phyloP scores from a whole-genome alignment of 2,113 vertebrate species.

The Lanius ludovicianus region DNA sequence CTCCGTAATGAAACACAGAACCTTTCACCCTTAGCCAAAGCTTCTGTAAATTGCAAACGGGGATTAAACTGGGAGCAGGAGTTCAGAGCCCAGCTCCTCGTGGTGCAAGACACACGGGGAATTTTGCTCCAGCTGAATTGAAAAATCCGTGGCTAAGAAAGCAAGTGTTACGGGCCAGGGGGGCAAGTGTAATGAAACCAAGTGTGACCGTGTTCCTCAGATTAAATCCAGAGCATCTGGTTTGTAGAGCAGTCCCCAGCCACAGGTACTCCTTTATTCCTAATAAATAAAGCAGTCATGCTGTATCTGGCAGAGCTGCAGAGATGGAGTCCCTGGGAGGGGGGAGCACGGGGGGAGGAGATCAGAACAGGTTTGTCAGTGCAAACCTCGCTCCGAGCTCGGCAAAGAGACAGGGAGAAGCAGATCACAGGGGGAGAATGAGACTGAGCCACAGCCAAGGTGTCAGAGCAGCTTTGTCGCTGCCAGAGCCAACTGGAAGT shows the following conservation, averaged over 20 bases:
- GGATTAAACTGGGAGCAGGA: constrained; percentile 28
- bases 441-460: constrained; percentile 73
- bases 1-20: constrained; percentile 9
- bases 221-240: background rate
- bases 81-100: background rate
- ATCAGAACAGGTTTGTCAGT: constrained; percentile 44
- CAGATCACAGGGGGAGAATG: background rate
- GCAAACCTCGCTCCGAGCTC: background rate
- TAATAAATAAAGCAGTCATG: constrained; percentile 18
- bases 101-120: background rate
- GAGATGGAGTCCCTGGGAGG: background rate
- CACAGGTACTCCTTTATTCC: background rate
- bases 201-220: background rate
- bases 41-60: constrained; percentile 27
- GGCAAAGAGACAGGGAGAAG: background rate
- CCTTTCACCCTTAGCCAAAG: constrained; percentile 47
- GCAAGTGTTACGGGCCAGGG: background rate
- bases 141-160: background rate
- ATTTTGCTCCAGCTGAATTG: background rate
- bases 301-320: background rate
- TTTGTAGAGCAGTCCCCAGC: background rate
- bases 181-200: background rate
- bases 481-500: constrained; percentile 77
- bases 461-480: constrained; percentile 89
- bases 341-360: background rate